Conservation (phyloP, 2,888 invertebrate genomes). For the Aproaerema taeniolella region DNA sequence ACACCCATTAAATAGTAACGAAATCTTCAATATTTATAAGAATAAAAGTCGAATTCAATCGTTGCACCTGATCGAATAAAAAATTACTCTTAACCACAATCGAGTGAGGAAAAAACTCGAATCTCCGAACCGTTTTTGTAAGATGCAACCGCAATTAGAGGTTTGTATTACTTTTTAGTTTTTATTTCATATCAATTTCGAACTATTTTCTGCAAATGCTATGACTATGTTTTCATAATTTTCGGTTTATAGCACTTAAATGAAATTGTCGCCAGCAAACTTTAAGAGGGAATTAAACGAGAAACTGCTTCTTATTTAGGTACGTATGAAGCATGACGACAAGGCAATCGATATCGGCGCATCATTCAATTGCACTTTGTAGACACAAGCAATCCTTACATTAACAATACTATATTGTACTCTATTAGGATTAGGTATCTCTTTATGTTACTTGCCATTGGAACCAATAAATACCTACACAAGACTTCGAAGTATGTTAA, state of each 20-base stretch:
- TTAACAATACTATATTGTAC: too few species aligned
- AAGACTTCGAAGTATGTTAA: too few species aligned
- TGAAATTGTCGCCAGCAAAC: not conserved
- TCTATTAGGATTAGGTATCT: too few species aligned
- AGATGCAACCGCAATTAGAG: constrained; percentile 32
- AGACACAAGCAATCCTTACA: too few species aligned
- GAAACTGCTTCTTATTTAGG: too few species aligned
- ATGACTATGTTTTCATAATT: too few species aligned
- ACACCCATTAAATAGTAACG: constrained; percentile 27
- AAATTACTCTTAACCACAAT: constrained; percentile 30
- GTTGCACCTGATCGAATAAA: constrained; percentile 40
- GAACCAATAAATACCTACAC: too few species aligned
- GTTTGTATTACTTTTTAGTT: constrained; percentile 23
- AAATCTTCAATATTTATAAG: constrained; percentile 31
- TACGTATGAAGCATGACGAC: too few species aligned
- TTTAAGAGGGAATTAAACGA: too few species aligned
- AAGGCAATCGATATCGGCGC: too few species aligned
- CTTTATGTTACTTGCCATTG: too few species aligned
- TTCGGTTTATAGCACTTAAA: not conserved
- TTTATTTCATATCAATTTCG: not conserved
- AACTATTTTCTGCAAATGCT: not conserved
- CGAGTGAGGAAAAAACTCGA: constrained; percentile 21
- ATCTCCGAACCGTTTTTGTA: constrained; percentile 10
- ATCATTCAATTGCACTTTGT: too few species aligned
- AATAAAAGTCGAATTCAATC: constrained; percentile 37